Base-by-base conservation (phyloP, 1,140 invertebrate species). In the Adelges cooleyi region DNA sequence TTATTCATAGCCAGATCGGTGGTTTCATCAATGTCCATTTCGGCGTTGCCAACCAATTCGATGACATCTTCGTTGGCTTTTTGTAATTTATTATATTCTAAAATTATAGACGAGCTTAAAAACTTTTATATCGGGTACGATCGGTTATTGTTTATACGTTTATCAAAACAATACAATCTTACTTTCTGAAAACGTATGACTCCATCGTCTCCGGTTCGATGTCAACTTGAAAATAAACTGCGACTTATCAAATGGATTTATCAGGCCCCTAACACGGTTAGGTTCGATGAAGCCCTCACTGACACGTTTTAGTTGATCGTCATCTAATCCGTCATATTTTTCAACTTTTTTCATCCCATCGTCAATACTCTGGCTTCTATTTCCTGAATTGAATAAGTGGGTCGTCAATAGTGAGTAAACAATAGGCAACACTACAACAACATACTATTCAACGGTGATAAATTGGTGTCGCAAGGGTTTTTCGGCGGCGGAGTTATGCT, bases 141-240 rank as follows among this genome's bases (percentile, higher is more conserved):
- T n/a, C n/a, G n/a, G n/a, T n/a, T n/a, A n/a, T n/a, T n/a, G n/a
- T n/a, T n/a, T n/a, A n/a, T n/a, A n/a, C n/a, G n/a, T n/a, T n/a
- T n/a, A n/a, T n/a, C n/a, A n/a, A n/a, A n/a, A n/a, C n/a, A n/a
- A n/a, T n/a, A n/a, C n/a, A n/a, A 2, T 22, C 65, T 73, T 71
- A 87, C 88, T 90, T 82, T 94, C 92, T 3, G 96, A 95, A 77
- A 99, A 98, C 67, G 97, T 96, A 74, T 99, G 95, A 6, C 94
- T 96, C 96, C 96, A 99, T 54, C 96, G 80, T 50, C 95, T 78
- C 51, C 96, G 80, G 76, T 98, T 98, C 50, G 94, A 96, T 1
- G 95, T 98, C 49, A 98, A 77, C 75, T 96, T 96, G 56, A 98
- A 93, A 33, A 92, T 93, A 65, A 97, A 92, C 73, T 95, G 90